Base-by-base conservation (phyloP, 2,888 invertebrate species). In the Agonopterix arenella region DNA sequence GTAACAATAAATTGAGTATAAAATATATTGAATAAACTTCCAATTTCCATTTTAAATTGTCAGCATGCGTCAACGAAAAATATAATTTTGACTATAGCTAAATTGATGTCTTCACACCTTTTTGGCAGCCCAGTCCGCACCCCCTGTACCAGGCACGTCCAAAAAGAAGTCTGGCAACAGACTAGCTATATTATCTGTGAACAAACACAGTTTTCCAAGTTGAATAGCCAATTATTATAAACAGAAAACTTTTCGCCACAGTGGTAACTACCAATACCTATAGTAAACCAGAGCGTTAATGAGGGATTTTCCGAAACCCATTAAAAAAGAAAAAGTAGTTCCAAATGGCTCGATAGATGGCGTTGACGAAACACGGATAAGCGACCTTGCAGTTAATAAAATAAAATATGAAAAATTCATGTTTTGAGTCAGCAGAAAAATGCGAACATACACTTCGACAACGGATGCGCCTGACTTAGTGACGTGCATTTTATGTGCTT, bases 121-220 rank as follows among this genome's bases (percentile, higher is more conserved):
- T 67, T 69, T 75, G 46, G 64, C 57, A 46, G 65, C 60, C 55
- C 51, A 54, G 54, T 62, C 62, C 55, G 60, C 62, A 51, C 64
- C 67, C 44, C 62, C 76, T 55, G 28, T 28, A 28, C 28, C 28
- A 28, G 72, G 78, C 53, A 68, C 69, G 46, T 86, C 96, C 80
- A 98, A 85, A 89, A 98, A 98, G 86, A 97, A 97, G 85, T 98
- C 98, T 0, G 93, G 91, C 91, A 97, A 92, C 56, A 98, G 86
- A 56, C 92, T 90, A 53, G 91, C 86, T 61, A 90, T 71, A 71
- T 92, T 90, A 67, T 90, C 91, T 92, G 80, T 55, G 84, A 84
- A 84, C 77, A 83, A 83, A 80, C 58, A 70, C 61, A 70, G 58
- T 60, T 58, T 51, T 56, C 62, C 63, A 58, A 64, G 62, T 64